A percentile compares a stretch with the other conserved stretches of the same genome.
Evolutionary conservation across 2,888 invertebrate genomes (phyloP).

Genomic region (Ectropis crepuscularia): DNA sequence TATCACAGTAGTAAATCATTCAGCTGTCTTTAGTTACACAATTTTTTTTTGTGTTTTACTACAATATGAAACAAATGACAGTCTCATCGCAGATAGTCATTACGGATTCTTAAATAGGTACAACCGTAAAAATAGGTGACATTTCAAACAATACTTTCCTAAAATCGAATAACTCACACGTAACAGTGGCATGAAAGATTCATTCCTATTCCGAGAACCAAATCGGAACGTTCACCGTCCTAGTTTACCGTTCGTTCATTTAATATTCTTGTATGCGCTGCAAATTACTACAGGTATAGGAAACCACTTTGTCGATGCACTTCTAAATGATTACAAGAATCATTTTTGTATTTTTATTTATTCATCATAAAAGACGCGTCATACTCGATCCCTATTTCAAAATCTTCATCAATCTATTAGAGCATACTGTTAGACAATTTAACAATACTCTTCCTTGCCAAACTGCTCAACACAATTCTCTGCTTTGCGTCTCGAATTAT

Average conservation of each 20-base stretch:
- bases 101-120: neutral
- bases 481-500: no score
- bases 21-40: no score
- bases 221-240: slow-evolving; percentile 31
- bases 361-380: no score
- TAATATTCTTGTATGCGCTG: slow-evolving; percentile 40
- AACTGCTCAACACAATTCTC: no score
- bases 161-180: neutral
- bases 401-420: no score
- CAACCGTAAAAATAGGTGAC: neutral
- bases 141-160: slow-evolving; percentile 1
- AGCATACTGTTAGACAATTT: no score
- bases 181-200: slow-evolving; percentile 25
- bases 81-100: neutral
- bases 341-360: no score
- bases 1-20: no score
- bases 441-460: no score
- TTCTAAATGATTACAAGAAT: neutral
- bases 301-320: slow-evolving; percentile 27
- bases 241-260: slow-evolving; percentile 38
- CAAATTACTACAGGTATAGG: slow-evolving; percentile 32
- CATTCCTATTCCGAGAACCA: slow-evolving; percentile 34
- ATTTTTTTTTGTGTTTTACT: no score
- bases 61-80: no score
- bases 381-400: no score